Conservation (phyloP, 2,888 invertebrate genomes). For the Panzeria rudis region DNA sequence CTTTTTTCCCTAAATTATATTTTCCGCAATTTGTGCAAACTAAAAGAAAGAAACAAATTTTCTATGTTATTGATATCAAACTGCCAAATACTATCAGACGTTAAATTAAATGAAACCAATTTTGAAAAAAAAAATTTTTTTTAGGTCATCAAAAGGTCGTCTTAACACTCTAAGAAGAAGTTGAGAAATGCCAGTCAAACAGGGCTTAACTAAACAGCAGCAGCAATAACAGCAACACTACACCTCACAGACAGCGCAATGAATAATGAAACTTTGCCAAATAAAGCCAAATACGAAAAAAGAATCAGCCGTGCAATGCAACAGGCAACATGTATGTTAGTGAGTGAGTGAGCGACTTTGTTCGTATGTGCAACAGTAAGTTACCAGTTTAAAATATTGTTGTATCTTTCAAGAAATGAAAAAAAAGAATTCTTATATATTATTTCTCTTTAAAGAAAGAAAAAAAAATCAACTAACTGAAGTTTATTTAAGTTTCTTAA, state of each 20-base stretch:
- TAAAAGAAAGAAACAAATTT: conserved; percentile 65
- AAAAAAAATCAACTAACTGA: conserved; percentile 21
- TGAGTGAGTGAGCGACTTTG: neutral
- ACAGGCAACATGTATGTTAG: conserved; percentile 27
- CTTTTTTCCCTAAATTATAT: conserved; percentile 42
- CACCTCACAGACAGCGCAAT: conserved; percentile 54
- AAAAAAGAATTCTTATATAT: conserved; percentile 35
- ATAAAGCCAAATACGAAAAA: conserved; percentile 48
- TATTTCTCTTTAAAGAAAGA: conserved; percentile 16
- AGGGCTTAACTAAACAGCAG: conserved; percentile 66
- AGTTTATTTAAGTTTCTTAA: conserved; percentile 49
- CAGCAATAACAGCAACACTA: conserved; percentile 24
- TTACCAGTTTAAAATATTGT: conserved; percentile 46
- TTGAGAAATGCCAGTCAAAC: conserved; percentile 70
- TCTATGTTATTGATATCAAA: conserved; percentile 73
- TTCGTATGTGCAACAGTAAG: conserved; percentile 44
- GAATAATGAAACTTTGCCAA: conserved; percentile 71
- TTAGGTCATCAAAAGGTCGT: conserved; percentile 71
- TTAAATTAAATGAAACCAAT: conserved; percentile 73
- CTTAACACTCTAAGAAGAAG: conserved; percentile 69
- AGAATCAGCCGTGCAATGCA: conserved; percentile 29
- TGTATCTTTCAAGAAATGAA: conserved; percentile 44
- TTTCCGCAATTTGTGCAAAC: conserved; percentile 46
- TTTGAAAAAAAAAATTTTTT: conserved; percentile 53
- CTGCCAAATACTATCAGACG: conserved; percentile 72